A percentile compares a stretch with the other conserved stretches of the same genome.
Conservation (phyloP, 2,797 vertebrate species). For the Borostomias antarcticus region DNA sequence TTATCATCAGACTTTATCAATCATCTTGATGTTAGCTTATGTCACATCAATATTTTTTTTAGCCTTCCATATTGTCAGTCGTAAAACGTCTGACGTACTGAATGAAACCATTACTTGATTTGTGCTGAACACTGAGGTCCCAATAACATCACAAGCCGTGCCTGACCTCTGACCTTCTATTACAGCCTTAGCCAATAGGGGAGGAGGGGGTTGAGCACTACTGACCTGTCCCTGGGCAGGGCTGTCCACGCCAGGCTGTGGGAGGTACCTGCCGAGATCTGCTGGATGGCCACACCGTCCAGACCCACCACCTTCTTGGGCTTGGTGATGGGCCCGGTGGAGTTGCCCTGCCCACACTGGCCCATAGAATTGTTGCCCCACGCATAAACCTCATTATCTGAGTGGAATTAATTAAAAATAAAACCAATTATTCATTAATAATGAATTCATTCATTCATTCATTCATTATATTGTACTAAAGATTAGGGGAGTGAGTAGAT, state of each 20-base stretch:
- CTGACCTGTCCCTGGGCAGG: conserved; percentile 81
- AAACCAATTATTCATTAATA: too few relatives aligned
- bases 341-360: conserved; percentile 84
- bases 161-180: conserved; percentile 7
- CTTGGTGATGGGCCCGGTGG: conserved; percentile 82
- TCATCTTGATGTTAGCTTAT: neutral
- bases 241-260: conserved; percentile 85
- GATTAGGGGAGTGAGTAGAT: too few relatives aligned
- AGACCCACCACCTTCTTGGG: conserved; percentile 82
- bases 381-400: conserved; percentile 83
- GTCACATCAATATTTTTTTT: neutral
- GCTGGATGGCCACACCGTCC: conserved; percentile 81
- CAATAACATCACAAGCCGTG: neutral
- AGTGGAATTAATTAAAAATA: too few relatives aligned
- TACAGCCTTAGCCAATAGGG: neutral
- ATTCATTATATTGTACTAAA: too few relatives aligned
- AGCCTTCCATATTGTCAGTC: neutral
- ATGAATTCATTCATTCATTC: too few relatives aligned
- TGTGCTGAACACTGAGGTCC: neutral
- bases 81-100: neutral
- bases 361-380: conserved; percentile 89
- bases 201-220: neutral
- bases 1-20: neutral
- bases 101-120: neutral
- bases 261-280: conserved; percentile 84